Base-by-base conservation (phyloP, 2,888 invertebrate species). In the Neria commutata region DNA sequence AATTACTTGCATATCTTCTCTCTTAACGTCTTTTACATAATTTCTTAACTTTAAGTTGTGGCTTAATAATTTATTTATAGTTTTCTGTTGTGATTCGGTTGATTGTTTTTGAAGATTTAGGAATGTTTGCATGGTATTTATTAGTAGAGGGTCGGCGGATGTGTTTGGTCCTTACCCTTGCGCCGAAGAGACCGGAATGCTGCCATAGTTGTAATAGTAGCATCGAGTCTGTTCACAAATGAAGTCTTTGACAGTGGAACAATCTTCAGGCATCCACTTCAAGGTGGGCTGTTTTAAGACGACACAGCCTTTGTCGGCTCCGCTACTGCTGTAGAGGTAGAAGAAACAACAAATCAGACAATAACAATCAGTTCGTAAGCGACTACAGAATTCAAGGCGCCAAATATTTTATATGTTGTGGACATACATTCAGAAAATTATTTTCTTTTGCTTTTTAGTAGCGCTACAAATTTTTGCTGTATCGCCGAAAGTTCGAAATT, bases 141-240 rank as follows among this genome's bases (percentile, higher is more conserved):
- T 57, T 52, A 62, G 66, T 67, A 61, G 69, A 63, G 66, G 67
- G n/a, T n/a, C n/a, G n/a, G 65, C 63, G 60, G 61, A 60, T 66
- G 55, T 68, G 57, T 67, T 69, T 62, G 67, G 67, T 69, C 75
- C 91, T 92, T 92, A 92, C 92, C 92, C 92, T 91, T 92, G 92
- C 87, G 91, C 88, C 76, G 91, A 90, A 81, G 91, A 91, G 79
- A 92, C 92, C 82, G 91, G 91, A 85, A 92, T 92, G 83, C 91
- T 91, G 81, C 92, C 92, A 83, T 92, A 93, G 85, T 92, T 92
- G 86, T 92, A 92, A 84, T 92, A 92, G 83, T 92, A 92, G 85
- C 92, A 93, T 78, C 92, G 88, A 64, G 92, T 92, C 85, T 92
- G 92, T 84, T 93, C 92, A 84, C 92, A 93, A 79, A 93, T 92